Base-by-base conservation (phyloP, 1,140 invertebrate genomes). In the Brachionus paranguensis region DNA sequence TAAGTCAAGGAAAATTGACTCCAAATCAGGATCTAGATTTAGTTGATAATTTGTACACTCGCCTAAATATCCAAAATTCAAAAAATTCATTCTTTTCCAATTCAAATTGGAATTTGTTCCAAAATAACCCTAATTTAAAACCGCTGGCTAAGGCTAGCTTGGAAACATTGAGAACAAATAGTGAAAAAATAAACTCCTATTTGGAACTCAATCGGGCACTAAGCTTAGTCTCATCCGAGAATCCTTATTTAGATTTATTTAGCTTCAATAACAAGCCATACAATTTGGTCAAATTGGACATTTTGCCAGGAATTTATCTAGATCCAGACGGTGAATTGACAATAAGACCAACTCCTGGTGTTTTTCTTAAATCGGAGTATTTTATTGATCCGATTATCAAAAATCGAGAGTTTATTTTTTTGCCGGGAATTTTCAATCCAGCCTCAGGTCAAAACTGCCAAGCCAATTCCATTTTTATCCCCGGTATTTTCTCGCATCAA, bases 251-350 rank as follows among this genome's bases (percentile, higher is more conserved):
- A 12, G 53, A 81, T 47, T 33, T 64, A 7, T 81, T 81, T 47
- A 27, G 41, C 3, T 81, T 81, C 6, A 64, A 27, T 81, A 24
- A 60, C 1, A 27, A 41, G 24, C 6, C 27, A 45, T 81, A 81
- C n/a, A 81, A 47, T 81, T 68, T 81, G 20, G n/a, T 81, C 27
- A 81, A 64, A 47, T 27, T 81, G 27, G 78, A 81, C 41, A 81
- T 81, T 27, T 27, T 81, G 27, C 78, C 78, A 12, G 78, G 78
- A 41, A 81, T 81, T 20, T 81, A 81, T 17, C 4, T 81, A 14
- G 78, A 81, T 2, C 20, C 53, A 6, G 53, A 81, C 45, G 78
- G 78, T 45, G 78, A 81, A 47, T 41, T 81, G 8, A 41, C 78
- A 14, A 20, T 81, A 10, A 41, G 78, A 68, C 78, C 78, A 27